These are phyloP conservation scores for Helicoverpa zea DNA, from an alignment of 1,140 invertebrate species.

Conservation along the genomic window DNA sequence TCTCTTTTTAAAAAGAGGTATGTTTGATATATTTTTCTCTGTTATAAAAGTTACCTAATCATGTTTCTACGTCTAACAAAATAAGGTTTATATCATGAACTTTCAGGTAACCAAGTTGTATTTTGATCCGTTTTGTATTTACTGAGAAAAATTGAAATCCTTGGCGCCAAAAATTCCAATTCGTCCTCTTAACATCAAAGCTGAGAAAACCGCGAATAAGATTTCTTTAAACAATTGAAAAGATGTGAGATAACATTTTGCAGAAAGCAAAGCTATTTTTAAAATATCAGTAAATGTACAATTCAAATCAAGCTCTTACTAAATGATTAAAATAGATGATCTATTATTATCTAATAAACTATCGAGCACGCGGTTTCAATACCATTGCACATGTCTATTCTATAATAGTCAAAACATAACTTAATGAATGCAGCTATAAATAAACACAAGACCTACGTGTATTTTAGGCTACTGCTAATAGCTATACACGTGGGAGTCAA, in stretches of 20 bases:
- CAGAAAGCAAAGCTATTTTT: slow-evolving; percentile 4
- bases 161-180: no score
- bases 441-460: slow-evolving; percentile 7
- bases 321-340: background rate
- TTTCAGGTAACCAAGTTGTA: no score
- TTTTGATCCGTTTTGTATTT: no score
- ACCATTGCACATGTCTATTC: background rate
- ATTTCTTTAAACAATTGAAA: slow-evolving; percentile 3
- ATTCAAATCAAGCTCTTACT: background rate
- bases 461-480: slow-evolving; percentile 30
- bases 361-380: background rate
- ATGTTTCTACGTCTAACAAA: no score
- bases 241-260: background rate
- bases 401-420: slow-evolving; percentile 9
- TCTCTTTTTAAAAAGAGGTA: no score
- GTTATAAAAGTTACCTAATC: no score
- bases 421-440: slow-evolving; percentile 27
- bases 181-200: slow-evolving; percentile 44
- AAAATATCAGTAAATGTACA: background rate
- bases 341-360: no score
- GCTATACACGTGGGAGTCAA: slow-evolving; percentile 6
- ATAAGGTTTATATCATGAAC: no score
- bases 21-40: no score
- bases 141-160: no score
- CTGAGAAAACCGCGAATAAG: background rate